Percentiles rank a stretch among this genome's conserved stretches.
These are phyloP conservation scores for Grantiella picta DNA, from an alignment of 2,113 vertebrate species.

Conservation along the genomic window DNA sequence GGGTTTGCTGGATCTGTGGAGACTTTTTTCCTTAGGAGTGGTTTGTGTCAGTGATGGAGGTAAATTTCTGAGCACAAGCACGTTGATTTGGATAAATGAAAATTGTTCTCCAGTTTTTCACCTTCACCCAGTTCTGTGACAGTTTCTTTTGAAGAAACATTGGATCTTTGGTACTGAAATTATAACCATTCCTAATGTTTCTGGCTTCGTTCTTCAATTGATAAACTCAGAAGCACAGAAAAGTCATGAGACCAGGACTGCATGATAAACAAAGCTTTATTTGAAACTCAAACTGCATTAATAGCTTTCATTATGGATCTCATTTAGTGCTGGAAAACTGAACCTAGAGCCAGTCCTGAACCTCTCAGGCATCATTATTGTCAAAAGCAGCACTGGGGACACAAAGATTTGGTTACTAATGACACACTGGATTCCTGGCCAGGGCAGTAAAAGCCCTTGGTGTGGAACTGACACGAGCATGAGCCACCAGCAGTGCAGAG, in stretches of 20 bases:
- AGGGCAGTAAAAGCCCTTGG: constrained; percentile 15
- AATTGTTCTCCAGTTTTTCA: background rate
- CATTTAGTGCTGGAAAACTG: background rate
- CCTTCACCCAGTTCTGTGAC: background rate
- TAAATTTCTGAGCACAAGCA: background rate
- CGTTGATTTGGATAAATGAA: background rate
- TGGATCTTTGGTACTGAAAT: background rate
- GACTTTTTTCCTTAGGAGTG: background rate
- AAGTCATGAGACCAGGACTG: background rate
- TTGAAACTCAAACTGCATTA: background rate
- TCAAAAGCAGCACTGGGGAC: background rate
- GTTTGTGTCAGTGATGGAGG: background rate
- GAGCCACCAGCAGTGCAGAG: background rate
- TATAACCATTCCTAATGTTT: background rate
- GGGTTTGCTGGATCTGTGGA: background rate
- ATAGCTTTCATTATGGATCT: background rate
- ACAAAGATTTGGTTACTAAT: background rate
- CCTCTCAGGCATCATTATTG: background rate
- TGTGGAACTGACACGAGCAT: background rate
- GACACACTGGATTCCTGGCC: background rate
- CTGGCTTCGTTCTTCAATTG: background rate
- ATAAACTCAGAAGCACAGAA: background rate
- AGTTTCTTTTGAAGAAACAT: background rate
- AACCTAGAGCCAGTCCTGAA: background rate
- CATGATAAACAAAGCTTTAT: background rate